phyloP scores from a whole-genome alignment of 2,797 vertebrate genomes.

The Triplophysa yarkandensis region DNA sequence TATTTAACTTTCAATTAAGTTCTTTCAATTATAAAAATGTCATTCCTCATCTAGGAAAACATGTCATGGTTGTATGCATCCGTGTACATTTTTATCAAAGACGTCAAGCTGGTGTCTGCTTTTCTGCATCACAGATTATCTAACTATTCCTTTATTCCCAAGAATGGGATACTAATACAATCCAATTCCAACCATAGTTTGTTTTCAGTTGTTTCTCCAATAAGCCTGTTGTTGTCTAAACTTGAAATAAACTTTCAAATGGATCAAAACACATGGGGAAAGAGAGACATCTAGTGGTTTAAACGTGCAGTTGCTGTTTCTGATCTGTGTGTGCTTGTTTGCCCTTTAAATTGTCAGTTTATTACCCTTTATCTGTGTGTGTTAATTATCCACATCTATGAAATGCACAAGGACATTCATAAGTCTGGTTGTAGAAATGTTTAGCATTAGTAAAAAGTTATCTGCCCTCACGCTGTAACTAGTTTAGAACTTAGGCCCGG shows the following conservation, averaged over 20 bases:
- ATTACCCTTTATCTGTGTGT: too few relatives aligned
- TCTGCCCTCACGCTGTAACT: too few relatives aligned
- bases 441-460: too few relatives aligned
- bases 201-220: conserved; percentile 35
- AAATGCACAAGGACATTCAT: not conserved
- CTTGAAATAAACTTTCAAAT: conserved; percentile 8
- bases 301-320: not conserved
- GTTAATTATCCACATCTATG: not conserved
- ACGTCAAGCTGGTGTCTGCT: conserved; percentile 21
- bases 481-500: too few relatives aligned
- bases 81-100: conserved; percentile 39
- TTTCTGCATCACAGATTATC: conserved; percentile 26
- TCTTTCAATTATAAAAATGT: conserved; percentile 40
- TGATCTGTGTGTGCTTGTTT: not conserved
- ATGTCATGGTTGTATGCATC: conserved; percentile 42
- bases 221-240: conserved; percentile 13
- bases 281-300: conserved; percentile 34
- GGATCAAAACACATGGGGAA: not conserved
- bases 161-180: conserved; percentile 37
- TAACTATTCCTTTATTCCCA: conserved; percentile 15
- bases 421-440: not conserved
- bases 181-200: conserved; percentile 39
- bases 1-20: conserved; percentile 48
- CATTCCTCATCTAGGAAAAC: conserved; percentile 9
- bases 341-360: too few relatives aligned